Conservation (phyloP, 37 sponge, comb jelly and placozoan species). For the Geodia barretti region DNA sequence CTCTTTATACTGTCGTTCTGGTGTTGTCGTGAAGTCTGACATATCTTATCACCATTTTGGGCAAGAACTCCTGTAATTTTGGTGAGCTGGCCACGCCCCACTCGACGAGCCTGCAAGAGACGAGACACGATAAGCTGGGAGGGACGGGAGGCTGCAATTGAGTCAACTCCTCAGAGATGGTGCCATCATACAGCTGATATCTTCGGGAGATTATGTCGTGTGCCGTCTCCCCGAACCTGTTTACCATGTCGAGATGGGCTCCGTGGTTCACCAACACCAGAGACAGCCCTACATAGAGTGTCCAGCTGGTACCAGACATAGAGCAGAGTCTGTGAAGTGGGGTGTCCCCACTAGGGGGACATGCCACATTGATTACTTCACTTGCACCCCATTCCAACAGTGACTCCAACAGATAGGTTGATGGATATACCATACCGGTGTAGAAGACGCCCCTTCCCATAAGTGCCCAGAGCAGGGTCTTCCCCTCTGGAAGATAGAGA, state of each 20-base stretch:
- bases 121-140: not conserved
- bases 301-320: no score
- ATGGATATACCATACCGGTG: no score
- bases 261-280: not conserved
- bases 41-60: no score
- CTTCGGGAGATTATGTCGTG: no score
- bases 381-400: constrained; percentile 4
- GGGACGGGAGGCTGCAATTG: not conserved
- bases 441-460: not conserved
- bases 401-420: not conserved
- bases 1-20: no score
- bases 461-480: not conserved
- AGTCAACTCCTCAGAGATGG: not conserved
- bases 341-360: not conserved
- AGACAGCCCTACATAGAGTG: no score
- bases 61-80: no score
- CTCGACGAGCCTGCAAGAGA: not conserved
- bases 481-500: not conserved
- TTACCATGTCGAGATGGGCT: constrained; percentile 12
- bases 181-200: not conserved
- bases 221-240: not conserved
- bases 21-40: no score
- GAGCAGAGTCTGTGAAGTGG: not conserved
- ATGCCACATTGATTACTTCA: not conserved
- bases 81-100: not conserved